Evolutionary conservation across 1,140 invertebrate species (phyloP), one percentile per base, ranked within the genome.

Genomic region (Sogatella furcifera): DNA sequence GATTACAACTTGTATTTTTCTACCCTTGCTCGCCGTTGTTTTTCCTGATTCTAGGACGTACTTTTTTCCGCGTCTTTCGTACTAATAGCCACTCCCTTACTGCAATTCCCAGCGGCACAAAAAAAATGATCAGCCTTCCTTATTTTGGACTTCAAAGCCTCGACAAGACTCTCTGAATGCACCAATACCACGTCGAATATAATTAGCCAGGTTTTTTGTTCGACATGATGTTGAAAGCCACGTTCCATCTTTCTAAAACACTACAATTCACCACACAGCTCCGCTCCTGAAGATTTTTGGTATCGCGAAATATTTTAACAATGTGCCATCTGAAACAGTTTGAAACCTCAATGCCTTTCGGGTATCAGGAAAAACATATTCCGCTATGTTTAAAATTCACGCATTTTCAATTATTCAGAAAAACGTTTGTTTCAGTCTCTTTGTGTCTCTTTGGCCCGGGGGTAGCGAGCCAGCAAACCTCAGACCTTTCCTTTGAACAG

Each of bases 1-100:
- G 59, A 53, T 60, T 60, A 60, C 59, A 60, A 60, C 34, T 60
- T 60, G 59, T 60, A 60, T 60, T 60, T 60, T 38, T 54, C 53
- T 44, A 17, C 59, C 24, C 14, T 15, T 24, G 21, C 17, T 44
- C 21, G 46, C 46, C 21, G 15, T 49, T 49, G 15, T 49, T 49
- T 49, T 22, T 19, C 15, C 46, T 17, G 15, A 14, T 49, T 19
- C 46, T 15, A 19, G 9, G 46, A 2, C 43, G 43, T 49, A 17
- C 46, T 49, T 49, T 49, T 49, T 49, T 49, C 34, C 34, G 34
- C 34, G 34, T 38, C 34, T 38, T 38, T 38, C 34, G 34, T 10
- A 38, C 34, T 38, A 38, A 38, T 38, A 38, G 34, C 34, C 34
- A 38, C 34, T 38, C 34, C 34, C 34, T 38, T 38, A 38, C 34